These are phyloP conservation scores for Ctena decussata DNA, from an alignment of 2,888 invertebrate genomes.

Conservation along the genomic window DNA sequence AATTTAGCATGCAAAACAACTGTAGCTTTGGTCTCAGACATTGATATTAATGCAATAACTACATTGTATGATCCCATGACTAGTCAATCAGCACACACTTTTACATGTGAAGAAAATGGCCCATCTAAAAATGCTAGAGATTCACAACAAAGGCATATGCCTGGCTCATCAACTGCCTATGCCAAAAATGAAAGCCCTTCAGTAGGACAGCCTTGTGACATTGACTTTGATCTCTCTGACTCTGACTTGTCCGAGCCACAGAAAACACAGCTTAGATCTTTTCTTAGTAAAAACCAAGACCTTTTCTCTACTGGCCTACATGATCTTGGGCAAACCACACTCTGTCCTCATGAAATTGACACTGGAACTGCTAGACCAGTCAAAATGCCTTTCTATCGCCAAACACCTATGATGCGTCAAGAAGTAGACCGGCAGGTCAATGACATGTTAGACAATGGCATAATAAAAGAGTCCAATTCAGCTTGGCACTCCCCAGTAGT, in stretches of 20 bases:
- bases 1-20: too few relatives aligned
- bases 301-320: constrained; percentile 44
- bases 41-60: too few relatives aligned
- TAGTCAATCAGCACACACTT: too few relatives aligned
- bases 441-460: constrained; percentile 24
- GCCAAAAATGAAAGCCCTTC: too few relatives aligned
- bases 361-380: constrained; percentile 28
- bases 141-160: too few relatives aligned
- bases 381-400: constrained; percentile 14
- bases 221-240: too few relatives aligned
- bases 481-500: constrained; percentile 28
- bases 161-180: too few relatives aligned
- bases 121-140: too few relatives aligned
- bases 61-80: too few relatives aligned
- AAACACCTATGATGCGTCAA: background rate
- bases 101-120: too few relatives aligned
- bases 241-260: constrained; percentile 9
- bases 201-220: too few relatives aligned
- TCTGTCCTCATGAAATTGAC: constrained; percentile 2
- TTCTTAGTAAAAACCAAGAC: constrained; percentile 34
- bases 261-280: constrained; percentile 5
- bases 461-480: constrained; percentile 18
- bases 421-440: background rate
- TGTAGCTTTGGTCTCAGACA: too few relatives aligned
- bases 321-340: constrained; percentile 44